Evolutionary conservation across 2,888 invertebrate species (phyloP), one percentile per base, ranked within the genome.

Genomic region (Sarcophaga subvicina): DNA sequence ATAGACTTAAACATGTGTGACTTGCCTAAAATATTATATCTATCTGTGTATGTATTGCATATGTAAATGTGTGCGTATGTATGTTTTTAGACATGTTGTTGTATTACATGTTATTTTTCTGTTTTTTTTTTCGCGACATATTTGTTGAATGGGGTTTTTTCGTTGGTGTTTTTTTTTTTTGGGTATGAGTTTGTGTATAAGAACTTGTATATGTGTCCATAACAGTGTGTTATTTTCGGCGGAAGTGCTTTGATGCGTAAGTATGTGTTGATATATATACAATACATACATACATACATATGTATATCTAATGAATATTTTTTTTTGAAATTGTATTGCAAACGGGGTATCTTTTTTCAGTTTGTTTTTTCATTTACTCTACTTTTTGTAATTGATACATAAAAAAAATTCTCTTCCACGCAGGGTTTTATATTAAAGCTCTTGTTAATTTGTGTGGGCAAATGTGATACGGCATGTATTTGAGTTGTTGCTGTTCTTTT

Each of bases 191-290:
- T 12, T 47, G 8, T 64, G 64, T 22, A 47, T 60, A 37, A 22
- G 64, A 64, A 49, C 3, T 0, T 71, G 12, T 37, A 22, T 62
- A 62, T 63, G 72, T 54, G 12, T 73, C 70, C 70, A 4, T 54
- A 54, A 17, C 66, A 70, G 37, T 47, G 66, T 77, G 67, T 75
- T 73, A 63, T 75, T 80, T 75, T 75, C 64, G 22, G 45, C 80
- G 81, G 78, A 75, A 76, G 66, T 79, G 83, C 80, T 83, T 79
- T 81, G 71, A 81, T 72, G 84, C 84, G 87, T 87, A 78, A 78
- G 78, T 79, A 79, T 75, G 86, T 87, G 81, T 79, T 81, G 78
- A 71, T 71, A 66, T 66, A 64, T 60, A 64, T 60, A 22, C 12
- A 17, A 49, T 54, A 45, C 37, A 37, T 49, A 12, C n/a, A n/a